These are phyloP conservation scores for Neoscelio sp. DNA, from an alignment of 2,888 invertebrate genomes.

Conservation along the genomic window DNA sequence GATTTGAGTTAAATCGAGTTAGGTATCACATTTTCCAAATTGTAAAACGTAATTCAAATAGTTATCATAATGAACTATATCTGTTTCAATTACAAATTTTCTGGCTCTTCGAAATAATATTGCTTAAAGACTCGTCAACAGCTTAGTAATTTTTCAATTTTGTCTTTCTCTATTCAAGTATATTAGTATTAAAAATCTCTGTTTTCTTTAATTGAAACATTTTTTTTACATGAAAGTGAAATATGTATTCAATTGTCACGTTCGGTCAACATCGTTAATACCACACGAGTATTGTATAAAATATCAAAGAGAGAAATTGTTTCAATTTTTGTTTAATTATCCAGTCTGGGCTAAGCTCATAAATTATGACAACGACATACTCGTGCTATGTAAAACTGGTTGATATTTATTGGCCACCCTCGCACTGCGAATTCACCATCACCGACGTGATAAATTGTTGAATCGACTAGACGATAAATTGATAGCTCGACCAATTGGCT, in stretches of 20 bases:
- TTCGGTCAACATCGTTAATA: constrained; percentile 37
- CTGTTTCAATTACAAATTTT: no score
- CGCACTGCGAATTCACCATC: constrained; percentile 43
- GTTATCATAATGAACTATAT: no score
- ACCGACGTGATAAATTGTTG: constrained; percentile 56
- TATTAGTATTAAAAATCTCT: no score
- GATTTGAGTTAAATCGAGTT: constrained; percentile 67
- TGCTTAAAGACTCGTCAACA: no score
- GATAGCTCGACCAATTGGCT: constrained; percentile 60
- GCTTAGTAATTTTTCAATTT: constrained; percentile 7
- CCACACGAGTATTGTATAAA: background rate
- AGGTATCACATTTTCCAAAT: no score
- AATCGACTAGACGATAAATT: constrained; percentile 58
- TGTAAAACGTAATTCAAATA: no score
- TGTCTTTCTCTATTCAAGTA: no score
- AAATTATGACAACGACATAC: constrained; percentile 53
- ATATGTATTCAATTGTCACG: constrained; percentile 52
- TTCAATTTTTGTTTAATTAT: constrained; percentile 58
- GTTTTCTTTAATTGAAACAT: constrained; percentile 16
- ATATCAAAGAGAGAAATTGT: constrained; percentile 29
- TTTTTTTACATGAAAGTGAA: no score
- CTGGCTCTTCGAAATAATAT: constrained; percentile 22
- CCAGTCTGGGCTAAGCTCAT: constrained; percentile 42
- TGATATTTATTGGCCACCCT: constrained; percentile 64
- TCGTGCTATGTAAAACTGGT: constrained; percentile 44